Conservation (phyloP, 2,888 invertebrate species). For the Priapulus caudatus region DNA sequence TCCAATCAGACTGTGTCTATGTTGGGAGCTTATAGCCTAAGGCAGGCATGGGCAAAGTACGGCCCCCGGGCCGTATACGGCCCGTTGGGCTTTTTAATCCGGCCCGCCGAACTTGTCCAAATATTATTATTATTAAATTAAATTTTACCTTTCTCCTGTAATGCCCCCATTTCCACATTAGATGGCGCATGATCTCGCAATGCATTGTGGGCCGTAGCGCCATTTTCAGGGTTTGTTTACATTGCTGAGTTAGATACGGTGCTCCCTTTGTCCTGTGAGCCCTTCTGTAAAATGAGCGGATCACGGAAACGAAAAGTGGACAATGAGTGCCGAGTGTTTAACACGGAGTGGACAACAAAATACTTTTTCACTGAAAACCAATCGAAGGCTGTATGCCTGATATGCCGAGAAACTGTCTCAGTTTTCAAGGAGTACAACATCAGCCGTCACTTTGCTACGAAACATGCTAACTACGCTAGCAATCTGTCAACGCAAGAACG, state of each 20-base stretch:
- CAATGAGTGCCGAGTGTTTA: conserved; percentile 10
- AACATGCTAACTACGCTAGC: too few species aligned
- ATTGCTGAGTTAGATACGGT: too few species aligned
- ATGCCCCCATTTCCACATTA: background rate
- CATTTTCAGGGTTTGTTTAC: too few species aligned
- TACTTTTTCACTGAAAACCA: conserved; percentile 14
- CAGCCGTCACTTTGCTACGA: conserved; percentile 11
- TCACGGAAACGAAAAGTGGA: background rate
- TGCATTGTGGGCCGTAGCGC: too few species aligned
- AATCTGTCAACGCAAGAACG: conserved; percentile 1
- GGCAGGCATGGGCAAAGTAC: background rate
- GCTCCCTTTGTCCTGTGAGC: too few species aligned
- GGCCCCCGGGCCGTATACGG: background rate
- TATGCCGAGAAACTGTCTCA: conserved; percentile 15
- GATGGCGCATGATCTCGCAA: background rate
- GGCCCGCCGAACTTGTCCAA: background rate
- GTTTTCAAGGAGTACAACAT: conserved; percentile 14
- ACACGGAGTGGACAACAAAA: conserved; percentile 12
- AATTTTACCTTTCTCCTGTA: background rate
- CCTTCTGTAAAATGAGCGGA: too few species aligned
- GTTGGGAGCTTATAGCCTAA: too few species aligned
- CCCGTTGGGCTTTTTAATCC: background rate
- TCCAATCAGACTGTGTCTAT: too few species aligned
- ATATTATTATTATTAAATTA: background rate
- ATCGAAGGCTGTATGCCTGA: conserved; percentile 14